Conservation (phyloP, 64 coral and sea anemone genomes). For the Actinia tenebrosa region DNA sequence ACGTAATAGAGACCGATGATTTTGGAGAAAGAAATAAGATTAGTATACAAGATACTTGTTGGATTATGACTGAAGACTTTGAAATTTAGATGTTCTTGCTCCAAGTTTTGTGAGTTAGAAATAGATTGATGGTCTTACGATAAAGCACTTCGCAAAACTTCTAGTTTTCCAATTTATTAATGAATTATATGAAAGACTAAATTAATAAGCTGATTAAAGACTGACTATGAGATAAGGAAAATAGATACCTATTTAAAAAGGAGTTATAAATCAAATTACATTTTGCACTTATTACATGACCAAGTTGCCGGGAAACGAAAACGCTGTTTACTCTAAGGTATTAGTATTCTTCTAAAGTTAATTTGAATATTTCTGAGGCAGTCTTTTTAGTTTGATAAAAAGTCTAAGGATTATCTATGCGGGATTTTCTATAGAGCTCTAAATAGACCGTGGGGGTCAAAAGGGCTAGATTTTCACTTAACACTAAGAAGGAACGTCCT, state of each 20-base stretch:
- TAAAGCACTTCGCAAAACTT: no score
- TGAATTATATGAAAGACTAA: neutral
- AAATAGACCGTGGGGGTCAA: neutral
- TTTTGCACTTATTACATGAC: neutral
- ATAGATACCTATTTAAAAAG: neutral
- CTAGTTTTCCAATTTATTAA: no score
- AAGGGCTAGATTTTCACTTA: slow-evolving; percentile 15
- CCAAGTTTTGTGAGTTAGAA: no score
- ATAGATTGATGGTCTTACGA: no score
- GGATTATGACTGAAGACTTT: no score
- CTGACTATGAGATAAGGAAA: neutral
- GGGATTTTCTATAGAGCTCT: neutral
- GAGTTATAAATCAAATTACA: neutral
- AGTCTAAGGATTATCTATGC: neutral
- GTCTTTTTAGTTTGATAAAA: neutral
- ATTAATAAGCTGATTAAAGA: neutral
- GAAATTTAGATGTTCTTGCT: no score
- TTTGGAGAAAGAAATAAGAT: no score
- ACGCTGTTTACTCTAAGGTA: neutral
- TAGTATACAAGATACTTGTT: no score
- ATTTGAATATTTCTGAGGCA: neutral
- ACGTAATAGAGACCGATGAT: no score
- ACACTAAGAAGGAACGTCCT: neutral
- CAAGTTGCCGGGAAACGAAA: neutral
- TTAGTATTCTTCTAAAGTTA: neutral